Evolutionary conservation across 2,113 vertebrate species (phyloP).

Genomic region (Pimephales promelas): DNA sequence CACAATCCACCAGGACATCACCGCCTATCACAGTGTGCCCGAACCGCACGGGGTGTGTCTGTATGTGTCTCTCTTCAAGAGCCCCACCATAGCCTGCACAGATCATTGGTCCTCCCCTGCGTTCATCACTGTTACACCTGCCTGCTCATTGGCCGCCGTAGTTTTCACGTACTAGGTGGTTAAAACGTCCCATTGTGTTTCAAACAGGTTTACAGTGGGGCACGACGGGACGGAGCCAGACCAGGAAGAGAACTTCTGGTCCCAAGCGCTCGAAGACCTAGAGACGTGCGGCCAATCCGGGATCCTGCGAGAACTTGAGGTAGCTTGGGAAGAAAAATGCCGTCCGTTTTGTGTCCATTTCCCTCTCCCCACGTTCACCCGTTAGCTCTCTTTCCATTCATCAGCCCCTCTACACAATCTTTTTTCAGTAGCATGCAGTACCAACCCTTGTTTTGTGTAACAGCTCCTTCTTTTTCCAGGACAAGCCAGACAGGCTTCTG

Average conservation of each 20-base stretch:
- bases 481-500: slow-evolving; percentile 88
- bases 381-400: slow-evolving; percentile 28
- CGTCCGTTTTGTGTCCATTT: not conserved
- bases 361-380: slow-evolving; percentile 10
- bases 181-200: slow-evolving; percentile 20
- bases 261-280: slow-evolving; percentile 96
- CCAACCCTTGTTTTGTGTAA: slow-evolving; percentile 58
- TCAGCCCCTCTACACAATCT: not conserved
- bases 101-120: slow-evolving; percentile 51
- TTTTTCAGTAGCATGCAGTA: slow-evolving; percentile 48
- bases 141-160: slow-evolving; percentile 58
- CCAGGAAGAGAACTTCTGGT: slow-evolving; percentile 99
- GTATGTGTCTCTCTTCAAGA: slow-evolving; percentile 44
- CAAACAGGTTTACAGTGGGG: slow-evolving; percentile 83
- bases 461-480: slow-evolving; percentile 80
- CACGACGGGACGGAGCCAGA: slow-evolving; percentile 88
- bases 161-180: not conserved
- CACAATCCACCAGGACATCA: slow-evolving; percentile 42
- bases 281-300: slow-evolving; percentile 98
- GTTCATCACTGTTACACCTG: slow-evolving; percentile 54
- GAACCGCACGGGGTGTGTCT: slow-evolving; percentile 49
- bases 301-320: slow-evolving; percentile 97
- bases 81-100: slow-evolving; percentile 53
- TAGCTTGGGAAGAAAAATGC: slow-evolving; percentile 64
- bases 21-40: slow-evolving; percentile 51